Evolutionary conservation across 2,797 vertebrate genomes (phyloP), one percentile per base, ranked within the genome.

Genomic region (Odontamblyopus lacepedii): DNA sequence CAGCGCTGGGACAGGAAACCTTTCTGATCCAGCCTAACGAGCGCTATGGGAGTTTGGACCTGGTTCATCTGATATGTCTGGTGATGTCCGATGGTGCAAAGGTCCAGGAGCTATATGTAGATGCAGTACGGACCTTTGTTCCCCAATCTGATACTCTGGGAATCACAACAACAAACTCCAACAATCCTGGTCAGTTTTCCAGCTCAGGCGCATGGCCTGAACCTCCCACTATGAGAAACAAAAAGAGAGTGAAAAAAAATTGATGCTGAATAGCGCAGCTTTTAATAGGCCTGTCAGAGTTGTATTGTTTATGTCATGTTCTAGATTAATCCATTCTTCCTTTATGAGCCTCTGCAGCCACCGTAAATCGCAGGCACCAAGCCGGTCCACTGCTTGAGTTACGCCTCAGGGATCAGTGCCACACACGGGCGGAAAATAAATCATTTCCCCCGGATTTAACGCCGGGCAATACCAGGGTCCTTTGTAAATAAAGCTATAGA

Each of bases 231-330:
- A 74, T 72, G 77, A 76, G 80, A 86, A 67, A 66, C 71, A 78
- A 72, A 74, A 83, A 57, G 76, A 75, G 77, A 26, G 32, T 69
- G 81, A 79, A 80, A 83, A 88, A 85, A 88, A 91, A 92, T 89
- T 91, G 92, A 92, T 91, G 91, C 91, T 92, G 91, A 92, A 91
- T 90, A 92, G 88, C 89, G 73, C 82, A 85, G 89, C 87, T 93
- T 93, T 94, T 93, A 94, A 93, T 90, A 91, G 90, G 91, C 80
- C 92, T 94, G 92, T 92, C 92, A 91, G 86, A 91, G 86, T 91
- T 87, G 84, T 93, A 93, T 94, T 94, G 92, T 94, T 94, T 94
- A 93, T 93, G 91, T 90, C 86, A 86, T 92, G 91, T 93, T 92
- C 90, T 87, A 91, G 90, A 93, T 93, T 93, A 94, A 94, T 93